phyloP scores from a whole-genome alignment of 2,888 invertebrate genomes.

The Macrophya alboannulata region DNA sequence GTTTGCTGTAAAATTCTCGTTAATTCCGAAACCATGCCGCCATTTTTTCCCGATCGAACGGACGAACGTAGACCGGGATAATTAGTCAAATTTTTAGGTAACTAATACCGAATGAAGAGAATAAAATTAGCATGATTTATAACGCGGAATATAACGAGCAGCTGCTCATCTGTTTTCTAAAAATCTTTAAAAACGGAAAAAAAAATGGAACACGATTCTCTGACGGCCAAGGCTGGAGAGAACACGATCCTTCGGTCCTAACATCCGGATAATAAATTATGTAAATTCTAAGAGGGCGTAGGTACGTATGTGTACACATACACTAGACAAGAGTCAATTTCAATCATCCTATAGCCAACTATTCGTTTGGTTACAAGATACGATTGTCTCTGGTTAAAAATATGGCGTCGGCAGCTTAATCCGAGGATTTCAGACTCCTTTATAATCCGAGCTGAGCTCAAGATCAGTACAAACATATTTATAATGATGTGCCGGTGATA shows the following conservation, averaged over 20 bases:
- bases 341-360: background rate
- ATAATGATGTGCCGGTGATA: background rate
- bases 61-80: background rate
- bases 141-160: background rate
- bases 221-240: background rate
- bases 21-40: background rate
- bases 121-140: conserved; percentile 4
- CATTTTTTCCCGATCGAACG: background rate
- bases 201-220: background rate
- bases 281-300: conserved; percentile 7
- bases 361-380: background rate
- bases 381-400: background rate
- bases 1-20: background rate
- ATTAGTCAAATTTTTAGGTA: background rate
- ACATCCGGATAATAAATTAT: conserved; percentile 18
- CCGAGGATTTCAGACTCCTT: background rate
- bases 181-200: background rate
- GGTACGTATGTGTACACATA: too few relatives aligned
- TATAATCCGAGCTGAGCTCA: background rate
- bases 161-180: background rate
- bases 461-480: conserved; percentile 6
- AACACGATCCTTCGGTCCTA: background rate
- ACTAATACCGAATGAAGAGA: background rate
- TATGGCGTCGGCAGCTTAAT: background rate
- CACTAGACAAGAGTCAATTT: conserved; percentile 28